Evolutionary conservation across 1,140 invertebrate species (phyloP), one percentile per base, ranked within the genome.

Genomic region (Brachionus rotundiformis): DNA sequence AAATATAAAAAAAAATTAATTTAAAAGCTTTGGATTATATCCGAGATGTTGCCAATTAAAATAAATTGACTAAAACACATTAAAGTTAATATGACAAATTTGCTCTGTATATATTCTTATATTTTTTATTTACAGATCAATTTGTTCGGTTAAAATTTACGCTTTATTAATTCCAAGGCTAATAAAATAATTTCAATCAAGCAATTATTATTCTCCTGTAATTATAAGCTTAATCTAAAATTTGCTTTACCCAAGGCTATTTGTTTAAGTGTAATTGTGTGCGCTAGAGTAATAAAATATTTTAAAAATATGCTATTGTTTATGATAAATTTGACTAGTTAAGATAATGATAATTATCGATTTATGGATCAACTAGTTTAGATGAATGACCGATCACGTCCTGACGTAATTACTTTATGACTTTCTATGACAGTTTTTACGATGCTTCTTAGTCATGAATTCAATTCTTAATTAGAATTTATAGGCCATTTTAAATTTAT

Each of bases 131-230:
- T n/a, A n/a, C 11, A 63, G 25, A n/a, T 13, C 61, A 29, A 29
- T 63, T 63, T 63, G 11, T 63, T 63, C 29, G n/a, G 16, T 33
- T 33, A 36, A 54, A 36, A 36, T 68, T 68, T 68, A 68, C 31
- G 63, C 63, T 68, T 68, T 68, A 68, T 68, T 68, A 68, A 68
- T 36, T 68, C 36, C 33, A 63, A 29, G 61, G 47, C 47, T 54
- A 54, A 54, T 54, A 54, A 54, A 54, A 54, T 10, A 39, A 54
- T 54, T 54, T 63, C 29, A 29, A 63, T 33, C 29, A 63, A 63
- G 29, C 29, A 68, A 68, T 68, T 68, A 19, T 68, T 10, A 19
- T 33, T 33, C 61, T 13, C 25, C 33, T 31, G 63, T 68, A 68
- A 68, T 68, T 68, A 68, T n/a, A 68, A 68, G 29, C 31, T 36